A percentile compares a stretch with the other conserved stretches of the same genome.
These are phyloP conservation scores for Athene noctua DNA, from an alignment of 2,113 vertebrate species.

Conservation along the genomic window DNA sequence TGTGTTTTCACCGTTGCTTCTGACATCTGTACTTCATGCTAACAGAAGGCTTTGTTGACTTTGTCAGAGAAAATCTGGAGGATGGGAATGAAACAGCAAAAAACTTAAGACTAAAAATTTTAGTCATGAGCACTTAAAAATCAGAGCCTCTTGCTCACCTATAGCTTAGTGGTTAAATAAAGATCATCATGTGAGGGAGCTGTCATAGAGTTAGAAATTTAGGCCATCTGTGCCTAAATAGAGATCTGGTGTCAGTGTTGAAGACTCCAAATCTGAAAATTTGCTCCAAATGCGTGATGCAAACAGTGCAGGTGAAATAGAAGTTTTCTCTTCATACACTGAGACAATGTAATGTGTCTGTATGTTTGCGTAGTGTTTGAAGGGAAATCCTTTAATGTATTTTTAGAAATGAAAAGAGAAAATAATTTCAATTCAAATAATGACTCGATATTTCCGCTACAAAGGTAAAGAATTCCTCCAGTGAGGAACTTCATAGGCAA, in stretches of 20 bases:
- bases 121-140: neutral
- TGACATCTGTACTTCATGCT: neutral
- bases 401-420: neutral
- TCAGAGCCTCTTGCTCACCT: neutral
- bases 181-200: neutral
- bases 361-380: neutral
- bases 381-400: neutral
- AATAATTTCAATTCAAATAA: neutral
- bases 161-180: neutral
- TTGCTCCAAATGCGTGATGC: neutral
- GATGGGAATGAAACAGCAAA: neutral
- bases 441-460: neutral
- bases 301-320: neutral
- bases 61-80: neutral
- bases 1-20: neutral
- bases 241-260: neutral
- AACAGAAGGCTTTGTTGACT: neutral
- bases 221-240: neutral
- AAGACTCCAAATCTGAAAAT: neutral
- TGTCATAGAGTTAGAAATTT: neutral
- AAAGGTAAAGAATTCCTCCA: slow-evolving; percentile 53
- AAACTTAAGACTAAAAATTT: neutral
- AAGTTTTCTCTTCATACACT: neutral
- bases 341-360: neutral
- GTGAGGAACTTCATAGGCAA: slow-evolving; percentile 45